Evolutionary conservation across 1,140 invertebrate species (phyloP), one percentile per base, ranked within the genome.

Genomic region (Aphelenchoides besseyi): DNA sequence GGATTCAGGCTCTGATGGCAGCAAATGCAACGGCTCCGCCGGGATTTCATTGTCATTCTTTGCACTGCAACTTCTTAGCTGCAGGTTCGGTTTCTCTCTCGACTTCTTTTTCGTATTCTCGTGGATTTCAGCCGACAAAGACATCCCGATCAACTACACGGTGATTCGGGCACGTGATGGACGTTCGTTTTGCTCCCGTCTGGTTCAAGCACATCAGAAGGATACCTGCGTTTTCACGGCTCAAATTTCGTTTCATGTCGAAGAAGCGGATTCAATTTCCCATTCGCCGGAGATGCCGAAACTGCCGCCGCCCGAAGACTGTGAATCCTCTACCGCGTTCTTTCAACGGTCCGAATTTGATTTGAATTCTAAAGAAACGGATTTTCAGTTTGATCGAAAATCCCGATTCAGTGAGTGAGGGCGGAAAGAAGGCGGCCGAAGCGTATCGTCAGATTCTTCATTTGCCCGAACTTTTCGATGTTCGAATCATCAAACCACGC

Each of bases 111-210:
- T n/a, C n/a, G n/a, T n/a, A n/a, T n/a, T n/a, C n/a, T n/a, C n/a
- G n/a, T n/a, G n/a, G n/a, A n/a, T n/a, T n/a, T n/a, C n/a, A 85
- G 85, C 84, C n/a, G 79, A 80, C 61, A 69, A 70, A 2, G 76
- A 84, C 35, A 71, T 73, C 16, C 82, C 83, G 8, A 80, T 86
- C 3, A 41, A 85, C 28, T 86, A 85, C 64, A 74, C 82, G 59
- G 85, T 86, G 29, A 80, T 83, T 33, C 71, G 80, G 32, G 80
- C 83, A 2, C 68, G 85, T 36, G 85, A 86, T 80, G 85, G 85
- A 16, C 66, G 75, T 23, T 83, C 78, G 26, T 78, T 78, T 64
- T 71, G 67, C 53, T 71, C 76, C 3, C 12, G 77, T 26, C 48
- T 78, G 28, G 77, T 78, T 0, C 74, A 78, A 55, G 77, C 77